Evolutionary conservation across 2,888 invertebrate species (phyloP), one percentile per base, ranked within the genome.

Genomic region (Thymelicus sylvestris): DNA sequence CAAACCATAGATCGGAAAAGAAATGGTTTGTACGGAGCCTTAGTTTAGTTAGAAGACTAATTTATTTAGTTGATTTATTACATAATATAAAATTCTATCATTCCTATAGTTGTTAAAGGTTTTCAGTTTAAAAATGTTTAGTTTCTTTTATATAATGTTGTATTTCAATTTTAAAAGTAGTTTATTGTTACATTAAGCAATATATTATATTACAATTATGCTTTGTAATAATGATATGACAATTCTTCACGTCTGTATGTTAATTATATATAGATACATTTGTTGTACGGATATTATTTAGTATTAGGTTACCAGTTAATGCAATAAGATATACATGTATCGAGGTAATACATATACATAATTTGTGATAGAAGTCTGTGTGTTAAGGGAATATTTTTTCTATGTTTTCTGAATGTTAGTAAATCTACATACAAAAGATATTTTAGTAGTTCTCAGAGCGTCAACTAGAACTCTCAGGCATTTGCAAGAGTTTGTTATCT

Each of bases 61-160:
- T 67, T 66, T 47, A 68, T 66, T 41, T 71, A 72, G 61, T 70
- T 67, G 39, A 55, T 24, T 55, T 55, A 55, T 55, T 2, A 55
- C 12, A 24, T 24, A 6, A 55, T 24, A 55, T 55, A 24, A 15
- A 68, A 69, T 80, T 80, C 74, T 80, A 84, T 85, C 89, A 90
- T 89, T 89, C 89, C 89, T 86, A 79, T 87, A 86, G 80, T 80
- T 78, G 81, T 80, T 78, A 79, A 76, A 76, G 76, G 81, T 80
- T 83, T 84, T 80, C 67, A 77, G 75, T 73, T 76, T 77, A 76
- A 55, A 55, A 55, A 55, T 24, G 55, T 55, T 55, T 55, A 24
- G 55, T 55, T 55, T 24, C 8, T 52, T 52, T 50, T 44, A 39
- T 61, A 19, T 44, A 7, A 44, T 19, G 41, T 61, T 71, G 61